Evolutionary conservation across 2,113 vertebrate genomes (phyloP).

Genomic region (Piaya cayana): DNA sequence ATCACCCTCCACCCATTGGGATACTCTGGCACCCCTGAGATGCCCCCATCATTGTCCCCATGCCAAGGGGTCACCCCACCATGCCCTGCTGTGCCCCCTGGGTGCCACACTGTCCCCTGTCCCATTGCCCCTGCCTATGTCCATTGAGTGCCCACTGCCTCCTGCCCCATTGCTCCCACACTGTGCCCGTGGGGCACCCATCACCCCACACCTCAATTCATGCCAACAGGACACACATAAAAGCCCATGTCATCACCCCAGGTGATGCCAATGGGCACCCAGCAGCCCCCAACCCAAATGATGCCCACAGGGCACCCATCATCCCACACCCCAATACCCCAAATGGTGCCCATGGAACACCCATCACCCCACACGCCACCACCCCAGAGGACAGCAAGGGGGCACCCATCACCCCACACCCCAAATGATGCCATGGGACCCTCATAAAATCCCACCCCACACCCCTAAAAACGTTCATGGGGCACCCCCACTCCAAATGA

Average conservation of each 20-base stretch:
- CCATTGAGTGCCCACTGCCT: too few relatives aligned
- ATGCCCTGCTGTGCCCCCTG: too few relatives aligned
- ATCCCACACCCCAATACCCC: background rate
- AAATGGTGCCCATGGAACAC: background rate
- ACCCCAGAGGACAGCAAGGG: too few relatives aligned
- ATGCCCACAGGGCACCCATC: background rate
- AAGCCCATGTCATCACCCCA: background rate
- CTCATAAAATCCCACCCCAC: too few relatives aligned
- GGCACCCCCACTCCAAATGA: accelerated
- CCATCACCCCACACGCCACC: background rate
- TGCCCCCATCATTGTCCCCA: background rate
- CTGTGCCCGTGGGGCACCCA: too few relatives aligned
- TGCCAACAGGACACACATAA: too few relatives aligned
- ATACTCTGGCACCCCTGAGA: background rate
- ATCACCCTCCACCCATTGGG: background rate
- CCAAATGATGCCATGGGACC: too few relatives aligned
- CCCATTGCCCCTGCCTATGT: too few relatives aligned
- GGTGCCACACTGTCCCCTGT: too few relatives aligned
- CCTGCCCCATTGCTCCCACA: too few relatives aligned
- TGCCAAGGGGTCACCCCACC: background rate
- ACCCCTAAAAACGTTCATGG: background rate
- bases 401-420: background rate
- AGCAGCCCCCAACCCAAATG: background rate
- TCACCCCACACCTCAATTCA: too few relatives aligned
- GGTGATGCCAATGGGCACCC: accelerated